These are phyloP conservation scores for Drosophila anomalipes DNA, from an alignment of 2,888 invertebrate species.

Conservation along the genomic window DNA sequence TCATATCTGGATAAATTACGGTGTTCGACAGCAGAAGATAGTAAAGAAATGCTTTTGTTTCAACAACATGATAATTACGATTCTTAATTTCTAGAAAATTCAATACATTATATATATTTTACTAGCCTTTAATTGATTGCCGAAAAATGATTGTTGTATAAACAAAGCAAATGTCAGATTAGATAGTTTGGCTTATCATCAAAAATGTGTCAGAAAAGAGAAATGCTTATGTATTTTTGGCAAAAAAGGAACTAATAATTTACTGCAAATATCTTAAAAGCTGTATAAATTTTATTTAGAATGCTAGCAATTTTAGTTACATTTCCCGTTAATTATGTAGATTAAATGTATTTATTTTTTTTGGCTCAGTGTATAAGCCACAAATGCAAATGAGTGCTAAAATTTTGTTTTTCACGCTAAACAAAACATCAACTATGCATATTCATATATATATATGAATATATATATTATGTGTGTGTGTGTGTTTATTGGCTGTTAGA, in stretches of 20 bases:
- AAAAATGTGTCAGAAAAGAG: background rate
- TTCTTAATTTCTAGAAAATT: background rate
- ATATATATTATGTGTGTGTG: background rate
- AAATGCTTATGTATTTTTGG: background rate
- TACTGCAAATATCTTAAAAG: background rate
- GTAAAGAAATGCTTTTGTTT: background rate
- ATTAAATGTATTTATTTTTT: background rate
- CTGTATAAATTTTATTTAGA: background rate
- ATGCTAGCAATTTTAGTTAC: background rate
- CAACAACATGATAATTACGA: background rate
- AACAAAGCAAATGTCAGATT: slow-evolving; percentile 14
- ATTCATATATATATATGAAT: slow-evolving; percentile 7
- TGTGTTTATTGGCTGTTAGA: slow-evolving; percentile 4
- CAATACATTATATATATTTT: background rate
- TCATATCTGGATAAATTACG: background rate
- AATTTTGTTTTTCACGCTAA: slow-evolving; percentile 50
- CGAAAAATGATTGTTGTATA: background rate
- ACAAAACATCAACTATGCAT: slow-evolving; percentile 38
- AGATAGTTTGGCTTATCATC: slow-evolving; percentile 31
- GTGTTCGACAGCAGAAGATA: background rate
- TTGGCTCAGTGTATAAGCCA: slow-evolving; percentile 23
- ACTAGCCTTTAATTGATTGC: background rate
- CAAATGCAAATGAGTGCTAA: slow-evolving; percentile 39
- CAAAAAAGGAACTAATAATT: background rate
- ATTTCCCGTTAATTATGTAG: background rate